Base-by-base conservation (phyloP, 2,113 vertebrate species). In the Gallinago media region DNA sequence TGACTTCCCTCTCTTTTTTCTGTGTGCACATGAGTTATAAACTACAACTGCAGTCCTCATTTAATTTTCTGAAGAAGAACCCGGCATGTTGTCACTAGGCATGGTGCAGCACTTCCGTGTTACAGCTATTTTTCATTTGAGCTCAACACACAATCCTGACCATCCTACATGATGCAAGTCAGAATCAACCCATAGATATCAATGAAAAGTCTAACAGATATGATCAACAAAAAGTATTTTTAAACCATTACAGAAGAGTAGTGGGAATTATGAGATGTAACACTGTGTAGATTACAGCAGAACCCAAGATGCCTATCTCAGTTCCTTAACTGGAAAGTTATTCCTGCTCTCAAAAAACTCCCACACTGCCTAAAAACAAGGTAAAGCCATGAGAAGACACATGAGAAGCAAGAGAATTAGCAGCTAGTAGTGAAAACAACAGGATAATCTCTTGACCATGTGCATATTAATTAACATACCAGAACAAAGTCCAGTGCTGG, bases 361-460 rank as follows among this genome's bases (percentile, higher is more conserved):
- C 8, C 27, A 42, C 10, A 16, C 19, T 11, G 5, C n/a, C 44
- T 52, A 54, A 52, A 32, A 77, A 18, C 21, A 22, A 63, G 50
- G 26, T 31, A 56, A 61, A 92, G 11, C 10, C 20, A 27, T 1
- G 3, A 15, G 26, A 70, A 85, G 23, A 83, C 36, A 80, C 5
- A 49, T 1, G 8, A 73, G 68, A 83, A 88, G 11, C 44, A 82
- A 93, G 78, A 89, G 59, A 83, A 92, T 58, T 59, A 89, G 82
- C 52, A 90, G 47, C 49, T 88, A 68, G n/a, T 42, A 66, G 56
- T 29, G 42, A 96, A 95, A 97, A 76, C 52, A 92, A 75, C 62
- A 88, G 49, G n/a, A 74, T 56, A 82, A 47, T 74, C 47, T 70
- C 67, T 40, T 55, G 26, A 82, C 58, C 3, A 16, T 29, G 20